phyloP scores from a whole-genome alignment of 2,888 invertebrate species.

The Caenorhabditis wallacei region DNA sequence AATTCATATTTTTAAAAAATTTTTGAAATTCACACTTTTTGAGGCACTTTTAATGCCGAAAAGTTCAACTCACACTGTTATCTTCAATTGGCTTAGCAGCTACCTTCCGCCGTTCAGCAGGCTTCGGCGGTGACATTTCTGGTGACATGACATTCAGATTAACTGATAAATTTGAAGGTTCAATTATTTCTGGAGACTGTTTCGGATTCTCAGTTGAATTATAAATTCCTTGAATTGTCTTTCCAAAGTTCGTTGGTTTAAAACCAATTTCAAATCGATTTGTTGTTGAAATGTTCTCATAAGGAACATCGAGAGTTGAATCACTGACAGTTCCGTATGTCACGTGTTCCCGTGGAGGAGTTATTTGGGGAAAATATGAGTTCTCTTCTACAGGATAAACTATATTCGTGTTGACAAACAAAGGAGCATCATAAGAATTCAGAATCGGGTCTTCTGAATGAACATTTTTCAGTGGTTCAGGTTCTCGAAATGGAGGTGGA shows the following conservation, averaged over 20 bases:
- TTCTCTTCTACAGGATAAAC: slow-evolving; percentile 44
- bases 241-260: slow-evolving; percentile 60
- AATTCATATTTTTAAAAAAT: too few relatives aligned
- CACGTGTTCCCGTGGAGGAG: slow-evolving; percentile 47
- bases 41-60: too few relatives aligned
- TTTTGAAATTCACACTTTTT: too few relatives aligned
- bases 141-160: slow-evolving; percentile 53
- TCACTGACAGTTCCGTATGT: slow-evolving; percentile 27
- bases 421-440: slow-evolving; percentile 19
- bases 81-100: slow-evolving; percentile 22
- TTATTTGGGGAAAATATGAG: slow-evolving; percentile 53
- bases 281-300: slow-evolving; percentile 32
- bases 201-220: slow-evolving; percentile 43
- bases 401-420: slow-evolving; percentile 54
- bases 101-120: slow-evolving; percentile 38
- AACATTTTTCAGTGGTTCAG: slow-evolving; percentile 5
- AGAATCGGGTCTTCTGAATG: not conserved
- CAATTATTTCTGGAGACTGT: slow-evolving; percentile 28
- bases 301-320: not conserved
- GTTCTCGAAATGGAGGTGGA: slow-evolving; percentile 43
- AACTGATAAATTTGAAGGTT: slow-evolving; percentile 50
- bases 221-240: slow-evolving; percentile 65
- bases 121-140: slow-evolving; percentile 37
- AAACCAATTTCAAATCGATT: slow-evolving; percentile 56
- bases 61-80: slow-evolving; percentile 47